Evolutionary conservation across 2,113 vertebrate genomes (phyloP).

Genomic region (Oryzias melastigma): DNA sequence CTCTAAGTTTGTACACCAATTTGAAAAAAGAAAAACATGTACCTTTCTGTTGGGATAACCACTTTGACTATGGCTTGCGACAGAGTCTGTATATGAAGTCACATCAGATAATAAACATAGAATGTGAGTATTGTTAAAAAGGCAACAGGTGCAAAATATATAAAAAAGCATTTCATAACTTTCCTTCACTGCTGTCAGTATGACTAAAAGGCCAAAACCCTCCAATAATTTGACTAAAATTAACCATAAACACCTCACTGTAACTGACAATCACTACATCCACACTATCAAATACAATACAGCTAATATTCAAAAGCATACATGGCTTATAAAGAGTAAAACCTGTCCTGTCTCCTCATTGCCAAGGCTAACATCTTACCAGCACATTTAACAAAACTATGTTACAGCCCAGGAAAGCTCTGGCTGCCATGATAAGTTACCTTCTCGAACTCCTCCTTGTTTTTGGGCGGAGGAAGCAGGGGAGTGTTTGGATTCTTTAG

Average conservation of each 20-base stretch:
- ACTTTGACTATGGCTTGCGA: constrained; percentile 99
- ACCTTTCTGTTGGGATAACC: constrained; percentile 99
- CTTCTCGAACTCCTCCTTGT: constrained; percentile 99
- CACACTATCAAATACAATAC: constrained; percentile 37
- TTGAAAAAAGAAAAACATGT: constrained; percentile 99
- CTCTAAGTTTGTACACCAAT: constrained; percentile 97
- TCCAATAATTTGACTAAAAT: constrained; percentile 33
- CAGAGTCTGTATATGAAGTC: constrained; percentile 99
- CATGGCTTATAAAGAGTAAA: constrained; percentile 5
- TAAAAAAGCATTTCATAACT: constrained; percentile 95
- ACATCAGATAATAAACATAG: constrained; percentile 99
- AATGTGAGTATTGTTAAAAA: constrained; percentile 99
- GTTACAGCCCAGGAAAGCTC: constrained; percentile 41
- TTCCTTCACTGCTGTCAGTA: constrained; percentile 83
- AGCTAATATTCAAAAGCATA: constrained; percentile 2
- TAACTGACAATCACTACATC: constrained; percentile 43
- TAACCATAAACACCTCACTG: constrained; percentile 43
- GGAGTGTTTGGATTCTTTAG: constrained; percentile 96
- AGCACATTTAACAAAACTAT: constrained; percentile 49
- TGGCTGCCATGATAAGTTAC: constrained; percentile 82
- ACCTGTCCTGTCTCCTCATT: constrained; percentile 33
- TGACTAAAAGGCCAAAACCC: constrained; percentile 68
- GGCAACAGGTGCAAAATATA: constrained; percentile 95
- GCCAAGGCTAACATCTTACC: constrained; percentile 55
- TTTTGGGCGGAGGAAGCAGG: constrained; percentile 94